Evolutionary conservation across 2,113 vertebrate species (phyloP).

Genomic region (Ascaphus truei): DNA sequence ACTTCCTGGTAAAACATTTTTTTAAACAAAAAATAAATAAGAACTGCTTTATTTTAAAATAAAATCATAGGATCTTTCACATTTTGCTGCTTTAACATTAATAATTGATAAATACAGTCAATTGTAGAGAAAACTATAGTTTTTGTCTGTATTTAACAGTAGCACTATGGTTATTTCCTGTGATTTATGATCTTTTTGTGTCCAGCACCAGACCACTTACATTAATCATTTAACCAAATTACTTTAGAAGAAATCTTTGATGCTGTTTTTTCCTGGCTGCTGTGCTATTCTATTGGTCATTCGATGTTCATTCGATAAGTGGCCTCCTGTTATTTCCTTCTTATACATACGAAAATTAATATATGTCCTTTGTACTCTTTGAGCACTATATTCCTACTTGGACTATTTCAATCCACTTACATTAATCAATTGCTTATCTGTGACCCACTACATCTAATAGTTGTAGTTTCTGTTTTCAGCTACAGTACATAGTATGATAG

Average conservation of each 20-base stretch:
- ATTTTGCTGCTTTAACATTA: too few relatives aligned
- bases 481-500: slow-evolving; percentile 75
- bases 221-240: slow-evolving; percentile 66
- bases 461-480: slow-evolving; percentile 78
- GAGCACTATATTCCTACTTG: too few relatives aligned
- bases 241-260: too few relatives aligned
- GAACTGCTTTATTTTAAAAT: background rate
- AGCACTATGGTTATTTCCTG: slow-evolving; percentile 59
- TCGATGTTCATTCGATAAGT: too few relatives aligned
- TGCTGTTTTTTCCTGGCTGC: too few relatives aligned
- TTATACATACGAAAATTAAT: too few relatives aligned
- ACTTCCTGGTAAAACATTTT: too few relatives aligned
- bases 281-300: too few relatives aligned
- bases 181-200: slow-evolving; percentile 62
- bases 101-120: too few relatives aligned
- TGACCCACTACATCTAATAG: slow-evolving; percentile 64
- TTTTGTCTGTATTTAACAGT: slow-evolving; percentile 63
- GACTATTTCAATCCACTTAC: slow-evolving; percentile 54
- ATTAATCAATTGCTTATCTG: slow-evolving; percentile 67
- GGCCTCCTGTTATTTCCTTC: too few relatives aligned
- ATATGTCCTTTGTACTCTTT: too few relatives aligned
- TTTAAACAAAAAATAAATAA: background rate
- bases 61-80: too few relatives aligned
- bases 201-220: slow-evolving; percentile 57
- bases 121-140: background rate